Evolutionary conservation across 2,113 vertebrate genomes (phyloP).

Genomic region (Ginglymostoma cirratum): DNA sequence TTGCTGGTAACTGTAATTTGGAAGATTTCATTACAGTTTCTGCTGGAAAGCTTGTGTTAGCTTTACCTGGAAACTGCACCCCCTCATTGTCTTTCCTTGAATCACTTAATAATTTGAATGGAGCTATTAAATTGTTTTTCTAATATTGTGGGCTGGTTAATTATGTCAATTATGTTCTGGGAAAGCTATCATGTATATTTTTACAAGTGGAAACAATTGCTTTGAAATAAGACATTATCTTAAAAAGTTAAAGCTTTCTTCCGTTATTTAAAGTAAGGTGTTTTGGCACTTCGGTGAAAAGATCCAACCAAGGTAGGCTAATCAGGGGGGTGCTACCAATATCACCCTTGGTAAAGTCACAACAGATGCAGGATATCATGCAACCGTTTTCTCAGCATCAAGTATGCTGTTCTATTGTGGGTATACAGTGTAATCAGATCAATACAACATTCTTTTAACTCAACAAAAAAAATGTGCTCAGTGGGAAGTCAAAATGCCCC

Average conservation of each 20-base stretch:
- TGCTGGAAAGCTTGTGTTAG: not conserved
- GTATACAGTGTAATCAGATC: slow-evolving; percentile 34
- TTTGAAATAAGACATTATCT: not conserved
- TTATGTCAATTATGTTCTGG: not conserved
- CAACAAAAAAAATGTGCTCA: slow-evolving; percentile 16
- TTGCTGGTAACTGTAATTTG: not conserved
- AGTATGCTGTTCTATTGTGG: slow-evolving; percentile 32
- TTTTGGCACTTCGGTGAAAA: not conserved
- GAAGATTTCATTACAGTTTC: not conserved
- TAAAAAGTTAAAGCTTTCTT: not conserved
- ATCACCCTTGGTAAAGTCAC: not conserved
- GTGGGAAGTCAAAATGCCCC: slow-evolving; percentile 11
- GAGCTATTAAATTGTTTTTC: not conserved
- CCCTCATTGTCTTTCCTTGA: not conserved
- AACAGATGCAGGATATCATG: slow-evolving; percentile 19
- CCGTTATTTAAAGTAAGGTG: not conserved
- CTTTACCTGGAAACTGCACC: not conserved
- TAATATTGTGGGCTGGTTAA: not conserved
- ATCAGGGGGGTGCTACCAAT: slow-evolving; percentile 2
- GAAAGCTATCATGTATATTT: not conserved
- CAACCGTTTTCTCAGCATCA: slow-evolving; percentile 28
- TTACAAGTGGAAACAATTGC: not conserved
- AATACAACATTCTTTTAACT: slow-evolving; percentile 29
- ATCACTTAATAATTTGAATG: not conserved
- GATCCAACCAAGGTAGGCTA: not conserved